Conservation (phyloP, 1,140 invertebrate species). For the Popillia japonica region DNA sequence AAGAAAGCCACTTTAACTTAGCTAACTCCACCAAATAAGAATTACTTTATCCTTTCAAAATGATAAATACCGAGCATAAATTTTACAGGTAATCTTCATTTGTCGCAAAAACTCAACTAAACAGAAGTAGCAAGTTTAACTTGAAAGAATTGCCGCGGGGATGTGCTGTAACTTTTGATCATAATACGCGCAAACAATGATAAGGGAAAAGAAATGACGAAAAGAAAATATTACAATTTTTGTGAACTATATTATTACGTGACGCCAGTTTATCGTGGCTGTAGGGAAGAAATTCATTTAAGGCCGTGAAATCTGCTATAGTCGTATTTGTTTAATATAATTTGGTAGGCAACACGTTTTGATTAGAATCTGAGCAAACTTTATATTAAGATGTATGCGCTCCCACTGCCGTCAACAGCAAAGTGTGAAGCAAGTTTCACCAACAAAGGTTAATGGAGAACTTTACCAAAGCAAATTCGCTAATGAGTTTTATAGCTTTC, state of each 20-base stretch:
- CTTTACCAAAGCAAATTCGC: constrained; percentile 9
- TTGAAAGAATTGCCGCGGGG: not conserved
- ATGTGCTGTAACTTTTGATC: not conserved
- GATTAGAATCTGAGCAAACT: not conserved
- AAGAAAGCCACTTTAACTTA: too few species aligned
- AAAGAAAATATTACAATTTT: not conserved
- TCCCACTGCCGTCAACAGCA: not conserved
- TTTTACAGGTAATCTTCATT: not conserved
- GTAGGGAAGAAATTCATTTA: not conserved
- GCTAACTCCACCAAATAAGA: not conserved
- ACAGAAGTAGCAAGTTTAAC: not conserved
- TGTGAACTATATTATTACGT: not conserved
- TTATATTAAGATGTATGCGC: constrained; percentile 13
- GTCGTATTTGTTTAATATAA: not conserved
- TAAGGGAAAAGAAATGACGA: not conserved
- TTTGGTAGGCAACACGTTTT: not conserved
- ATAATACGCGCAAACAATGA: not conserved
- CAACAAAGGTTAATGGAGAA: constrained; percentile 1
- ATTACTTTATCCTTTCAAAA: not conserved
- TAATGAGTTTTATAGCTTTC: constrained; percentile 18
- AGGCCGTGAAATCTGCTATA: not conserved
- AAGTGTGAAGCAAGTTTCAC: not conserved
- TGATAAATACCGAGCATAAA: not conserved
- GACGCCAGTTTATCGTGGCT: too few species aligned
- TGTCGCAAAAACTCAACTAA: constrained; percentile 5